Evolutionary conservation across 2,888 invertebrate genomes (phyloP).

Genomic region (Asteroscopus sphinx): DNA sequence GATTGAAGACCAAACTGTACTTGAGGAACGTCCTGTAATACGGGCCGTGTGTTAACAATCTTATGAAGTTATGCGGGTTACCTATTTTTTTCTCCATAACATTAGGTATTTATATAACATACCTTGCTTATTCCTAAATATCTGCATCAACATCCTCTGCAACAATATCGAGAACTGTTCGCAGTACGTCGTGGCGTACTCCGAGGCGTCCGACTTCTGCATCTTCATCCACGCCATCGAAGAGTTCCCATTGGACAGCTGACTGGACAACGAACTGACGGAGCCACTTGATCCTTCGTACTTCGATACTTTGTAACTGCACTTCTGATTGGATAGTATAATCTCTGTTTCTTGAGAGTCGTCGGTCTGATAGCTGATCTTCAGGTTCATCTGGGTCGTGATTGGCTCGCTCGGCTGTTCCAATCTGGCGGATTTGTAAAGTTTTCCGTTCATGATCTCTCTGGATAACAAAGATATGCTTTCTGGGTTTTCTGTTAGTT

Average conservation of each 20-base stretch:
- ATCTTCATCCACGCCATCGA: conserved; percentile 88
- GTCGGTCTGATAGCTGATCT: conserved; percentile 79
- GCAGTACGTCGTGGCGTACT: conserved; percentile 87
- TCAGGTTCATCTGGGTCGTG: conserved; percentile 74
- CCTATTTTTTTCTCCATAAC: background rate
- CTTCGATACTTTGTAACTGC: conserved; percentile 80
- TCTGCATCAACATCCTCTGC: conserved; percentile 90
- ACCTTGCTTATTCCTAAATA: conserved; percentile 90
- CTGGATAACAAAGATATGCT: conserved; percentile 86
- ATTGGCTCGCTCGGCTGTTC: conserved; percentile 65
- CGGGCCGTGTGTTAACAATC: too few species aligned
- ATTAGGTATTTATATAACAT: conserved; percentile 23
- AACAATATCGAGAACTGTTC: conserved; percentile 90
- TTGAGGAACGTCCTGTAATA: too few species aligned
- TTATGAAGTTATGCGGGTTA: too few species aligned
- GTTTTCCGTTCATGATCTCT: conserved; percentile 90
- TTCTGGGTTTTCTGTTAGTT: conserved; percentile 89
- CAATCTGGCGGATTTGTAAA: conserved; percentile 78
- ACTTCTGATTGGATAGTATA: conserved; percentile 78
- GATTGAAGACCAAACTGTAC: too few species aligned
- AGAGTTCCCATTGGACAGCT: conserved; percentile 77
- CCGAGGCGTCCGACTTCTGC: conserved; percentile 80
- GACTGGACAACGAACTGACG: conserved; percentile 77
- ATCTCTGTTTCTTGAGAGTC: conserved; percentile 79
- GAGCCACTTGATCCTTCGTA: conserved; percentile 75